These are phyloP conservation scores for Syngnathoides biaculeatus DNA, from an alignment of 2,113 vertebrate genomes.

Conservation along the genomic window DNA sequence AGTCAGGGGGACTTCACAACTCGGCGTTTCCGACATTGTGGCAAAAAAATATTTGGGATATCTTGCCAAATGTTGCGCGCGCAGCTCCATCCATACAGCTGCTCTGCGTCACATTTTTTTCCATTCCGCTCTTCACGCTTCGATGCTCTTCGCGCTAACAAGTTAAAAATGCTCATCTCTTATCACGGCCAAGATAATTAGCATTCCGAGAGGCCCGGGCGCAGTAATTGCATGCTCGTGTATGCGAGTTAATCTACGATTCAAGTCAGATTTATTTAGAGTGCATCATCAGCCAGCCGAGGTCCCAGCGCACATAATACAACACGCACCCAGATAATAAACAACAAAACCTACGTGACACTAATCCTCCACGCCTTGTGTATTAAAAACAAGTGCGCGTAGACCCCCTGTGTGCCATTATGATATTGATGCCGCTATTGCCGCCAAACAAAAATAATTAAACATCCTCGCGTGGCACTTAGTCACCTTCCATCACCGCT, in stretches of 20 bases:
- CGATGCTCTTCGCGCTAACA: not conserved
- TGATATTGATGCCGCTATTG: constrained; percentile 3
- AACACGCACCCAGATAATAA: constrained; percentile 11
- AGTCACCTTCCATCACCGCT: not conserved
- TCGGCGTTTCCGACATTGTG: not conserved
- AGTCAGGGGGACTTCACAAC: not conserved
- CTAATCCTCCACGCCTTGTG: constrained; percentile 10
- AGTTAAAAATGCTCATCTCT: constrained; percentile 6
- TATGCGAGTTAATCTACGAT: constrained; percentile 12
- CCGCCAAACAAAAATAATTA: constrained; percentile 8
- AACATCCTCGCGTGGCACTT: constrained; percentile 3
- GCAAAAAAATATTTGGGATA: not conserved
- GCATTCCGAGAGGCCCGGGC: constrained; percentile 1
- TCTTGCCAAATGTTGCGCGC: not conserved
- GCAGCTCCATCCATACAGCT: not conserved
- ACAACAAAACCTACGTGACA: constrained; percentile 13
- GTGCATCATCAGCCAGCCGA: constrained; percentile 10
- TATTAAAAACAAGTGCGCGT: constrained; percentile 2
- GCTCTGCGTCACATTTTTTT: not conserved
- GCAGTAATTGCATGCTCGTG: constrained; percentile 9
- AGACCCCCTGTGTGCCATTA: not conserved
- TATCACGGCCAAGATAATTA: constrained; percentile 1
- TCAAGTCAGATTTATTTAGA: constrained; percentile 9
- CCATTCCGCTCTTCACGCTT: constrained; percentile 4
- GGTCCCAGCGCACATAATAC: constrained; percentile 8